Evolutionary conservation across 2,888 invertebrate species (phyloP), one percentile per base, ranked within the genome.

Genomic region (Apamea crenata): DNA sequence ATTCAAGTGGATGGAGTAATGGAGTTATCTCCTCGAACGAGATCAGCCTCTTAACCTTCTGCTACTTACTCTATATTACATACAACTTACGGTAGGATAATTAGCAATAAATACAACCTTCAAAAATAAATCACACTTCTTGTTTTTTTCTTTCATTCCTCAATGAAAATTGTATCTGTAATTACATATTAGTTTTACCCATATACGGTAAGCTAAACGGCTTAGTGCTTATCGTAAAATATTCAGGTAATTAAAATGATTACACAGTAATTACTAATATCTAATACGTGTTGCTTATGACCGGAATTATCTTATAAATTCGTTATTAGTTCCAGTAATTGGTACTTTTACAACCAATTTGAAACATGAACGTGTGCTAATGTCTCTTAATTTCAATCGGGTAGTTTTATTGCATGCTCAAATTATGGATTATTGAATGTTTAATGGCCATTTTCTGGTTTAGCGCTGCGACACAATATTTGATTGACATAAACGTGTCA

Each of bases 201-300:
- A n/a, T 86, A 66, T 67, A 86, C 18, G 81, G 87, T 44, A 4
- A 32, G 65, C 66, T 77, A 77, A 86, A 76, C 72, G 66, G 63
- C 36, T 36, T 32, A 85, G 53, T 72, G 47, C 66, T 85, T 82
- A 71, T 75, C 78, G 80, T 86, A 53, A 85, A 77, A 79, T 86
- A 86, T 86, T 85, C 86, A 86, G 59, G 32, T 81, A 87, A 87
- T 87, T 83, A 87, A 87, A 87, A 70, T 87, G 75, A 87, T 83
- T 87, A 81, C 81, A 61, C 32, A 74, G 87, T 80, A 59, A 82
- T 87, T 78, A 85, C 80, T 67, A 81, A 81, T 81, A 81, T 76
- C 84, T 81, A 77, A 86, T 86, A 80, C 78, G 80, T 81, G 84
- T 78, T 25, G 63, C 65, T 86, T 80, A 78, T 84, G 77, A 78